Evolutionary conservation across 2,888 invertebrate genomes (phyloP), one percentile per base, ranked within the genome.

Genomic region (Pinctada fucata): DNA sequence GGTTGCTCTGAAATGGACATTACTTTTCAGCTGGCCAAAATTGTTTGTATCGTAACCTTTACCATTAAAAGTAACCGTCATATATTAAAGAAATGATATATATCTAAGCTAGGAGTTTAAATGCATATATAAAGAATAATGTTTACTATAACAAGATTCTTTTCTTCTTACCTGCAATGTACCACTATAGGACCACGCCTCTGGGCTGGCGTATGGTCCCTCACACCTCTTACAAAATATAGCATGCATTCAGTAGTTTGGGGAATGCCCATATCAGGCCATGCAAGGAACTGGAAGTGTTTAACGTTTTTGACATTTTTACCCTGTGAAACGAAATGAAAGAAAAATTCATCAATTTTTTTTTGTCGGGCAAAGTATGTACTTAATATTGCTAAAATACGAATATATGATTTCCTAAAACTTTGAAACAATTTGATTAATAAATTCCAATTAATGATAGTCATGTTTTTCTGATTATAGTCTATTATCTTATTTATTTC

Each of bases 261-360:
- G 4, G 91, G 96, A 93, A 95, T 94, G 45, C 95, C 95, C 89
- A 95, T 95, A 93, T 96, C 96, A 6, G 95, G 95, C 96, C 96
- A 96, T 81, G 95, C 94, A 84, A 95, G 94, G 88, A 95, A 96
- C 88, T 95, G 95, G 88, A 95, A 94, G 90, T 96, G 96, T n/a
- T 94, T 94, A 31, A 96, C 93, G 50, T 83, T 91, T 71, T 93
- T 91, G 74, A 90, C 91, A 49, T 89, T 89, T 74, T 91, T 91
- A 92, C 94, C 88, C 79, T 90, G 51, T 65, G 72, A 63, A 67
- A 75, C 6, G n/a, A 52, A 64, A 75, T 75, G 67, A 66, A 51
- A 16, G 64, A 45, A 16, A 48, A 13, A 64, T 64, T n/a, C 16
- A 6, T 31, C n/a, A 13, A 65, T n/a, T 65, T 8, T 13, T 16